Conservation (phyloP, 2,113 vertebrate species). For the Alethe castanea region DNA sequence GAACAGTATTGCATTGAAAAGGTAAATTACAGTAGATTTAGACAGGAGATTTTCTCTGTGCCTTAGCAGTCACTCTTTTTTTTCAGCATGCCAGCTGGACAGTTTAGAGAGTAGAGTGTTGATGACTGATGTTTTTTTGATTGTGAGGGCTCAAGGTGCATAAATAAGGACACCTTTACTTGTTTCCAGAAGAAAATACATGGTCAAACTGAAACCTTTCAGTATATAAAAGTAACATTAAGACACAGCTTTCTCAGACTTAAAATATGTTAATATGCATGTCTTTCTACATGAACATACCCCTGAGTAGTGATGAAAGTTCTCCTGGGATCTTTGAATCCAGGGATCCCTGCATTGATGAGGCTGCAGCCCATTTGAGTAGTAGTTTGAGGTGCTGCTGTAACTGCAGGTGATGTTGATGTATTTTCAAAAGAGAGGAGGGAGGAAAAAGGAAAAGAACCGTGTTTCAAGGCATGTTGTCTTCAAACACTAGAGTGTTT, state of each 20-base stretch:
- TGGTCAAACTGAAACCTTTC: neutral
- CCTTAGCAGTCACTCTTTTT: neutral
- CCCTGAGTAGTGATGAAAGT: neutral
- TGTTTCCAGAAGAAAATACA: neutral
- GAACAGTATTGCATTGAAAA: neutral
- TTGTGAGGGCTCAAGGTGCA: neutral
- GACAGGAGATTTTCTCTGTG: neutral
- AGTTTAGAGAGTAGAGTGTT: neutral
- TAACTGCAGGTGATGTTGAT: neutral
- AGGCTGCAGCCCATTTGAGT: neutral
- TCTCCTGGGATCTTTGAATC: neutral
- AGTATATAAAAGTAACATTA: neutral
- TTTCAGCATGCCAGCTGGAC: neutral
- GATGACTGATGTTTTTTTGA: neutral
- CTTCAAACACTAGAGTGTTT: neutral
- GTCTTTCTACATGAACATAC: neutral
- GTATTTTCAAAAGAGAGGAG: neutral
- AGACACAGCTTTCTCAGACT: neutral
- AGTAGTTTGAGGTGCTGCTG: neutral
- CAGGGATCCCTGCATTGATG: neutral
- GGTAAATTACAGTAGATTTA: neutral
- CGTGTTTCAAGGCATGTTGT: neutral
- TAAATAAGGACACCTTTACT: neutral
- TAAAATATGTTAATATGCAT: neutral
- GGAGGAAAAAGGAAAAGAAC: neutral